These are phyloP conservation scores for Polypterus bichir DNA, from an alignment of 2,113 vertebrate species.

Conservation along the genomic window DNA sequence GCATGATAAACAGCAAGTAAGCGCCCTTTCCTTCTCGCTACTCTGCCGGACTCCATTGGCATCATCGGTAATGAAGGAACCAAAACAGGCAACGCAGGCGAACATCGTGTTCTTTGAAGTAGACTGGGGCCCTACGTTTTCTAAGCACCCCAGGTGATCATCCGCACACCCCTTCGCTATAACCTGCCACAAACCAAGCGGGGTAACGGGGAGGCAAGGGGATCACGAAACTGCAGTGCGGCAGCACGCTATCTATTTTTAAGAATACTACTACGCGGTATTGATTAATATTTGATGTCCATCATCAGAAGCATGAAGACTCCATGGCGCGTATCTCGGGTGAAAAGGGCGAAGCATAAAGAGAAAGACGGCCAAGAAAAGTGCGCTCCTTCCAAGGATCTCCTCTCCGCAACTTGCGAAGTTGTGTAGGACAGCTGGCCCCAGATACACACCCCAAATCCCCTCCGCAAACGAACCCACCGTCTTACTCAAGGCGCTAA, in stretches of 20 bases:
- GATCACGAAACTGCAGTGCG: conserved; percentile 56
- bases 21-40: not conserved
- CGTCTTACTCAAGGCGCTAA: not conserved
- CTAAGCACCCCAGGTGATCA: not conserved
- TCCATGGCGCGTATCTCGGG: not conserved
- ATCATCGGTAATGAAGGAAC: too few relatives aligned
- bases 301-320: not conserved
- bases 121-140: not conserved
- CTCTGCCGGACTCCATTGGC: not conserved
- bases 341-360: not conserved
- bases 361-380: conserved; percentile 11
- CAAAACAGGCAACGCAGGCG: not conserved
- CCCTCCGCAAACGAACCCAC: not conserved
- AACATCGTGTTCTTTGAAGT: not conserved
- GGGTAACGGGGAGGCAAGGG: conserved; percentile 29
- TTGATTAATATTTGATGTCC: conserved; percentile 34
- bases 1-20: too few relatives aligned
- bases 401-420: not conserved
- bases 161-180: conserved; percentile 8
- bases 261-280: conserved; percentile 27
- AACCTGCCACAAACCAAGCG: conserved; percentile 10
- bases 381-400: conserved; percentile 6
- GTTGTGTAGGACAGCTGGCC: not conserved
- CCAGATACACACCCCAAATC: not conserved
- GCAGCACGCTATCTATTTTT: conserved; percentile 42